These are phyloP conservation scores for Copidosoma aretas DNA, from an alignment of 2,888 invertebrate genomes.

Conservation along the genomic window DNA sequence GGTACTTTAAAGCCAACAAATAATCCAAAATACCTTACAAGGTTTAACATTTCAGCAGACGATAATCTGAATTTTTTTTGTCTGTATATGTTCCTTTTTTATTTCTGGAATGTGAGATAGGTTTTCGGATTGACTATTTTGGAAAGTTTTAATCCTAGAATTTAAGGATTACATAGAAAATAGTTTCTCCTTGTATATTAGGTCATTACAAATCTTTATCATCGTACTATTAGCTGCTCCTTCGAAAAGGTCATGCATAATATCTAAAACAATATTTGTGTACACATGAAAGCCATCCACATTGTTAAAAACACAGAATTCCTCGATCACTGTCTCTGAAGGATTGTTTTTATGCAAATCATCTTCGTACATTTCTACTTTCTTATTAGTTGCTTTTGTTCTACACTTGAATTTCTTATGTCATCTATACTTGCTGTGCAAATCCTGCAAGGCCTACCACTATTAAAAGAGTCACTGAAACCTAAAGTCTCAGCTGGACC, in stretches of 20 bases:
- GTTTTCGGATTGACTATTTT: neutral
- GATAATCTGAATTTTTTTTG: conserved; percentile 13
- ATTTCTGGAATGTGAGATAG: neutral
- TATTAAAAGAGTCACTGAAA: conserved; percentile 2
- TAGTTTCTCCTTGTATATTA: conserved; percentile 7
- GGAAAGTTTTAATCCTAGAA: neutral
- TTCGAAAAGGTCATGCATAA: conserved; percentile 13
- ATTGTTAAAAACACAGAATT: conserved; percentile 6
- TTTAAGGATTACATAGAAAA: neutral
- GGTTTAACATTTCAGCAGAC: conserved; percentile 7
- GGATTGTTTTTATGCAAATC: neutral
- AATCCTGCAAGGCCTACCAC: conserved; percentile 4
- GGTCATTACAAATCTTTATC: conserved; percentile 10
- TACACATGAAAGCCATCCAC: conserved; percentile 1
- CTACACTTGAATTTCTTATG: neutral
- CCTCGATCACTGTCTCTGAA: neutral
- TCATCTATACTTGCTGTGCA: neutral
- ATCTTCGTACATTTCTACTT: neutral
- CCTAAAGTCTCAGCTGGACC: conserved; percentile 2
- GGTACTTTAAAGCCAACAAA: conserved; percentile 5
- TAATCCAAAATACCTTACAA: neutral
- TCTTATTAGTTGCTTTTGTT: conserved; percentile 5
- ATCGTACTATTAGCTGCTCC: conserved; percentile 3
- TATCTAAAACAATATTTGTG: conserved; percentile 3
- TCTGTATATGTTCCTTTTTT: conserved; percentile 13